Conservation (phyloP, 2,113 vertebrate genomes). For the Neotoma lepida region DNA sequence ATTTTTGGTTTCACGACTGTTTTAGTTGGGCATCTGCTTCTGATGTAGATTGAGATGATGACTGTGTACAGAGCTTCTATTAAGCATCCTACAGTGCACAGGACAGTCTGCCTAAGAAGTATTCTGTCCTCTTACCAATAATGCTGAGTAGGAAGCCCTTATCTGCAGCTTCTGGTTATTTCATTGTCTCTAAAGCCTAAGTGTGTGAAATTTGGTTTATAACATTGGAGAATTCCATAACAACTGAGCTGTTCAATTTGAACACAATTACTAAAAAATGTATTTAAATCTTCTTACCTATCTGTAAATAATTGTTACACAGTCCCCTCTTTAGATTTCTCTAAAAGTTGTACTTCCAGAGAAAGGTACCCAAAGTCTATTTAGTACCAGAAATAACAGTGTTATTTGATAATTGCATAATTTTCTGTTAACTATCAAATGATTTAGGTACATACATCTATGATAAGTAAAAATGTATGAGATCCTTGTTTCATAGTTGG, state of each 20-base stretch:
- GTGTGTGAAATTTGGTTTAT: not conserved
- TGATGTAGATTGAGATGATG: not conserved
- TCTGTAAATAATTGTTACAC: not conserved
- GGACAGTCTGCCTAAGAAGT: not conserved
- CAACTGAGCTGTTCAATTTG: not conserved
- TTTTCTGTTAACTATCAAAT: not conserved
- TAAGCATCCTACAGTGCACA: not conserved
- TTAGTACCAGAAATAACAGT: not conserved
- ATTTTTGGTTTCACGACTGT: not conserved
- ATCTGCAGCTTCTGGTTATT: not conserved
- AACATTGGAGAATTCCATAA: not conserved
- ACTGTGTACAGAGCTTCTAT: not conserved
- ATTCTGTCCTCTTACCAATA: not conserved
- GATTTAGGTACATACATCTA: not conserved
- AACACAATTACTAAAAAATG: not conserved
- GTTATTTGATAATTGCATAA: not conserved
- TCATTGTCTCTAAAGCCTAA: not conserved
- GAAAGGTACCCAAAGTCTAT: not conserved
- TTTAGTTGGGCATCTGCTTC: not conserved
- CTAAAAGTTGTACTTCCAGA: not conserved
- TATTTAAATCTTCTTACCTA: not conserved
- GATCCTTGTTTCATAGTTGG: not conserved
- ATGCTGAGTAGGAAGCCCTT: too few relatives aligned
- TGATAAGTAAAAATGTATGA: not conserved
- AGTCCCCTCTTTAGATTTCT: not conserved